phyloP scores from a whole-genome alignment of 2,797 vertebrate genomes.

The Leucoraja ocellata region DNA sequence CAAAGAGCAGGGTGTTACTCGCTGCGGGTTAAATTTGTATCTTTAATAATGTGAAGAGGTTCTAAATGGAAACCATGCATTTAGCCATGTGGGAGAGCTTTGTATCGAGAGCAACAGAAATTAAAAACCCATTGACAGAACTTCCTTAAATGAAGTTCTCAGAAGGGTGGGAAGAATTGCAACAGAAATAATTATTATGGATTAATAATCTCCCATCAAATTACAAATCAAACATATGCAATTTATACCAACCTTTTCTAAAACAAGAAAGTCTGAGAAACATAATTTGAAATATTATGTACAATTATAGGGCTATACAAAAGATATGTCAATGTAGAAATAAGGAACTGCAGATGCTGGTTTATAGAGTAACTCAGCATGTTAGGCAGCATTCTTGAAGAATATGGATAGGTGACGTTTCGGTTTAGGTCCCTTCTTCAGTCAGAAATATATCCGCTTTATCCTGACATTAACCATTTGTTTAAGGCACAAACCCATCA shows the following conservation, averaged over 20 bases:
- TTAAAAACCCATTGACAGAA: neutral
- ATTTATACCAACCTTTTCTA: neutral
- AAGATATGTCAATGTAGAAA: too few relatives aligned
- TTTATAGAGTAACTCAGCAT: too few relatives aligned
- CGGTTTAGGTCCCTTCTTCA: too few relatives aligned
- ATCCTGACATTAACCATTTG: neutral
- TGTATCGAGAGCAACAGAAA: neutral
- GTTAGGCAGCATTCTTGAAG: too few relatives aligned
- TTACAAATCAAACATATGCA: neutral
- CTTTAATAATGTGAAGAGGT: neutral
- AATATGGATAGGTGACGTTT: too few relatives aligned
- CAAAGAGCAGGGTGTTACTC: neutral
- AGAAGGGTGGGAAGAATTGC: neutral
- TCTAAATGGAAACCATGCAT: neutral
- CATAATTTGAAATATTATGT: too few relatives aligned
- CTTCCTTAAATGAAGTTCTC: neutral
- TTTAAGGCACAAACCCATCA: neutral
- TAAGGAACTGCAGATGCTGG: too few relatives aligned
- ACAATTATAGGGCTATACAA: neutral
- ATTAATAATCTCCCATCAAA: neutral
- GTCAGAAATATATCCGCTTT: neutral
- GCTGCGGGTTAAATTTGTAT: neutral
- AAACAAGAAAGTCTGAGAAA: too few relatives aligned
- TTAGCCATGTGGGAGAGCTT: neutral
- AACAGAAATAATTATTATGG: neutral